Evolutionary conservation across 2,797 vertebrate genomes (phyloP), one percentile per base, ranked within the genome.

Genomic region (Lateolabrax maculatus): DNA sequence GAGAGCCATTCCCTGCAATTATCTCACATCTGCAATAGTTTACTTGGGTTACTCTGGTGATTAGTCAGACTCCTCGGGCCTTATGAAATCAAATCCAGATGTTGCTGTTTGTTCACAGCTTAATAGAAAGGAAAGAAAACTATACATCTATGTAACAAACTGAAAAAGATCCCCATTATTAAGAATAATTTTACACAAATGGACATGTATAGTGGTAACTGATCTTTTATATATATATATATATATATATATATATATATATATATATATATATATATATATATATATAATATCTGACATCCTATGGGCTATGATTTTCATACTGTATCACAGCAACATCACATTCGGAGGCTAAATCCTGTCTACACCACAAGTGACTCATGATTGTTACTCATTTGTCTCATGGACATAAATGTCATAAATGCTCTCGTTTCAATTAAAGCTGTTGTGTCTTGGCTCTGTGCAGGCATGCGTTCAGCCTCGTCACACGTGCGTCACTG

Each of bases 1-100:
- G 84, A 88, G 87, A 92, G 83, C 62, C 61, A 43, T 77, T 79
- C 82, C 58, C 58, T 48, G 81, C 84, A 89, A 94, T 95, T 92
- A 91, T 89, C 83, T 89, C 84, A 93, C 94, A 96, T 94, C 94
- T 95, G 95, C 71, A 88, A 94, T 74, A 91, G 93, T 92, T 96
- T 95, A 95, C 91, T 87, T 86, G 82, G 80, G 90, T 92, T 90
- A 92, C 87, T 89, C 86, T 84, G 89, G 84, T 94, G 88, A 95
- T 95, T 94, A 93, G 90, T 87, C 84, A 79, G 79, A 83, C 83
- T 93, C 93, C 91, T 85, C 89, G 13, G 92, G 92, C 85, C 87
- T 76, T 69, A 68, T 39, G 67, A 79, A 85, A 94, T 90, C 89
- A 90, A 75, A 89, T 92, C 93, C 94, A 94, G 91, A 94, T 94